Base-by-base conservation (phyloP, 2,113 vertebrate species). In the Corythornis cristatus region DNA sequence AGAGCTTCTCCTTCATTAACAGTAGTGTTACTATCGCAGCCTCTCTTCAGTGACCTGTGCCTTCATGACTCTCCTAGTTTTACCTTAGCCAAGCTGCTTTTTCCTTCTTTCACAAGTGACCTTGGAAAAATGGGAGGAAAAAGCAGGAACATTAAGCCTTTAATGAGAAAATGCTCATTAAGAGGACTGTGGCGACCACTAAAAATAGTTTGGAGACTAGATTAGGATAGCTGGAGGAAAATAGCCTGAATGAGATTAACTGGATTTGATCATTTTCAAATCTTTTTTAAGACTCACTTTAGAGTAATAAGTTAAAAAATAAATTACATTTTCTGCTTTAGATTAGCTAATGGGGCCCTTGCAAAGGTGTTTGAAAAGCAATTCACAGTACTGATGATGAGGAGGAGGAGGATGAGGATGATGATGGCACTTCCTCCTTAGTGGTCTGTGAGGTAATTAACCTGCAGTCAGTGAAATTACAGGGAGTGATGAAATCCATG, bases 261-360 rank as follows among this genome's bases (percentile, higher is more conserved):
- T 28, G 45, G 57, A 88, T 73, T 37, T 50, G 70, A 11, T n/a
- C 11, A 37, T 73, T 94, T 86, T 45, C 23, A 76, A 58, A 70
- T 84, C 45, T 68, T 86, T 87, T 84, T 68, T 46, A 83, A 86
- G 46, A 58, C 15, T 45, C n/a, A 28, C 62, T 67, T 93, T 82
- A 50, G 16, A 70, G n/a, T 26, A 67, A 67, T 31, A 75, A 79
- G 14, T 60, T 61, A 53, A 48, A 87, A 65, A 82, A 25, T 6
- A 91, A 82, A 76, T 76, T 3, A 11, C 21, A 8, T 67, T 85
- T 93, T 92, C 43, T 76, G 66, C 50, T 61, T 74, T 29, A 51
- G 35, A 84, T 80, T 80, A 58, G 46, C 33, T 68, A 45, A 68
- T 37, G 62, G 11, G 29, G 17, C 43, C 2, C 1, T 37, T 86